Evolutionary conservation across 1,140 invertebrate species (phyloP), one percentile per base, ranked within the genome.

Genomic region (Rhyacophila brunnea): DNA sequence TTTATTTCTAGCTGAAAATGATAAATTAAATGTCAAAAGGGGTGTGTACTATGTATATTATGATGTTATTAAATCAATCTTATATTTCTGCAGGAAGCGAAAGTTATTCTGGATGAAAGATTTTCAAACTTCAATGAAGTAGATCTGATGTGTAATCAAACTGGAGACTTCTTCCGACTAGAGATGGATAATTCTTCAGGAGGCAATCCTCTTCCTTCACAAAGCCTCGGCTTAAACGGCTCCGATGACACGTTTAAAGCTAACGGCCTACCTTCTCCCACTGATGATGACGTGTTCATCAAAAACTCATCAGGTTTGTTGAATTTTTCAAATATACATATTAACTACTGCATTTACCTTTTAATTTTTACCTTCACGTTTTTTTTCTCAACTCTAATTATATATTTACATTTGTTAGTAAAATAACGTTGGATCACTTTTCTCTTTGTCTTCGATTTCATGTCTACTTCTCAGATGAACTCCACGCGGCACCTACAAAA

Each of bases 101-200:
- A 93, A 79, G 77, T 92, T 61, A 87, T 92, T 48, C 74, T 94
- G 63, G 91, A 93, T 68, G 90, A 92, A 72, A 89, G 91, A 74
- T 93, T 93, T 71, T 59, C 54, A 46, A 62, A 65, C 47, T 54
- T 64, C 28, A 64, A 60, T 45, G 42, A 48, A 36, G 36, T 49
- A n/a, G 58, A 65, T 44, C 38, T 58, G 19, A 47, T 54, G 17
- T 23, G 70, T 57, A 70, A 72, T 53, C 75, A 76, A 17, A 73
- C 73, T 49, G 76, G 76, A 53, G 77, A 78, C 68, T 77, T 79
- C 68, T 78, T 78, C 69, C 76, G 74, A 51, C 74, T 74, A 47
- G 73, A 68, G 58, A 71, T 72, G 60, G 73, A 71, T 62, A 69
- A 36, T 6, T 18, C 14, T 50, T 11, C 15, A 14, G 55, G 55